Percentiles rank a stretch among this genome's conserved stretches.
phyloP scores from a whole-genome alignment of 1,140 invertebrate genomes.

The Pseudomyrmex pallidus region DNA sequence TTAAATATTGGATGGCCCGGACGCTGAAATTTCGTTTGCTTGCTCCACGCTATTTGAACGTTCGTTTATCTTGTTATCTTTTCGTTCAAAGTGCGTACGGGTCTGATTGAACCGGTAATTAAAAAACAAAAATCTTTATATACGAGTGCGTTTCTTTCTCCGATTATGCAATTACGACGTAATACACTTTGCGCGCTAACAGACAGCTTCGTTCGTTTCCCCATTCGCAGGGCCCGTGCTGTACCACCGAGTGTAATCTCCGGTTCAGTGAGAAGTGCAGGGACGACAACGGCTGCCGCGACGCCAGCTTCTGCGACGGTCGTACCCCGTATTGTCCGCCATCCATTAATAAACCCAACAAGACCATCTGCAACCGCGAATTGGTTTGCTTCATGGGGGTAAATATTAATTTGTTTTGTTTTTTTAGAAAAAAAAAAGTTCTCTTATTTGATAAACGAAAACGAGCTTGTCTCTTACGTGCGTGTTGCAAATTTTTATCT shows the following conservation, averaged over 20 bases:
- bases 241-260: conserved; percentile 94
- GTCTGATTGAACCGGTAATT: background rate
- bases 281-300: conserved; percentile 97
- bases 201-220: conserved; percentile 16
- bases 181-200: conserved; percentile 21
- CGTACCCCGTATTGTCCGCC: conserved; percentile 93
- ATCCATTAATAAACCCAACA: conserved; percentile 96
- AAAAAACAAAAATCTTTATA: too few species aligned
- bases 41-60: background rate
- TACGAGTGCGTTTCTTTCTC: too few species aligned
- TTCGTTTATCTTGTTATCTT: background rate
- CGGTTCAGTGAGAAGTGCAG: conserved; percentile 95
- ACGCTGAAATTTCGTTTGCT: background rate
- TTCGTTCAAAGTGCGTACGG: background rate
- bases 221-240: conserved; percentile 95
- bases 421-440: too few species aligned
- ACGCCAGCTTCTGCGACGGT: conserved; percentile 95
- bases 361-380: conserved; percentile 96
- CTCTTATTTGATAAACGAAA: conserved; percentile 17
- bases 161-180: conserved; percentile 22
- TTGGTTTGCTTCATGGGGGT: conserved; percentile 98
- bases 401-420: conserved; percentile 80
- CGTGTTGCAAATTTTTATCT: background rate
- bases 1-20: conserved; percentile 10
- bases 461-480: background rate